Base-by-base conservation (phyloP, 2,113 vertebrate genomes). In the Scophthalmus maximus region DNA sequence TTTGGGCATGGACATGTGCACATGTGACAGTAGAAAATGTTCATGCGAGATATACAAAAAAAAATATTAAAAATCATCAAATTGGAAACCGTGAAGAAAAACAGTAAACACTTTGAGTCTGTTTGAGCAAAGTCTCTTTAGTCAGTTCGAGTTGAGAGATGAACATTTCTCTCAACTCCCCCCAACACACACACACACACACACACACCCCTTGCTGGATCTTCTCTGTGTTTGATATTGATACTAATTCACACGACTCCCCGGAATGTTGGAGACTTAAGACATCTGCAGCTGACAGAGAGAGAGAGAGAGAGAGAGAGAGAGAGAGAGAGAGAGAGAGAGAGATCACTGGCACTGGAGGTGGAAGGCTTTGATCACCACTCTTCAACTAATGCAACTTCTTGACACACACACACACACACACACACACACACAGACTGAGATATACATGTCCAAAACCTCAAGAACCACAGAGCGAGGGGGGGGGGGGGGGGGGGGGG, bases 341-440 rank as follows among this genome's bases (percentile, higher is more conserved):
- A 63, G 65, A 83, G 83, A 92, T 91, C 88, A 85, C 57, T 73
- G 67, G 65, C 56, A 77, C 77, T 75, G 76, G 82, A 88, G 82
- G 87, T 82, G 79, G 74, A 91, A 82, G 60, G 40, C 88, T 91
- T 91, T 92, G 89, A 91, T 93, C 90, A 84, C 71, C 20, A 61
- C 67, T 81, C 47, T 70, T 73, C 61, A 88, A 79, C 81, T 74
- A 81, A 68, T 56, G 60, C 51, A 62, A 34, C 60, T 73, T 55
- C 25, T 76, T 52, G 49, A 67, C 68, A 76, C 61, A 32, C 70
- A 63, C 56, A 34, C 58, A 17, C 42, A 49, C 52, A 77, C 68
- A 65, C 42, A 44, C 42, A 59, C 66, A 36, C 58, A 18, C 38
- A 52, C 56, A 77, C 60, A 65, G 42, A 65, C 44, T 30, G 40